phyloP scores from a whole-genome alignment of 2,113 vertebrate genomes.

The Ancistrus triradiatus region DNA sequence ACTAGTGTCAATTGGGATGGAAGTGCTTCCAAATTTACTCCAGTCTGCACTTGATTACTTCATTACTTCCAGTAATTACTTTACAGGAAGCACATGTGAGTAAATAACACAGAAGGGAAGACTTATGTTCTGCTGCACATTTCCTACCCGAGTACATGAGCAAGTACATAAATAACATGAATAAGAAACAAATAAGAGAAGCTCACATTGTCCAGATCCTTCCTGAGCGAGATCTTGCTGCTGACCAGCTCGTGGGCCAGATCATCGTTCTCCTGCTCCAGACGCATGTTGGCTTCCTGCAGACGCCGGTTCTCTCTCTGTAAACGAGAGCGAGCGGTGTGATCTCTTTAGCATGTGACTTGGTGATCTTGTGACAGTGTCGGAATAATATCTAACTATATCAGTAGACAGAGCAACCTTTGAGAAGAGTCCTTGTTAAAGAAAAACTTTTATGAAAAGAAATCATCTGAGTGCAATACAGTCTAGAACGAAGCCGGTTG shows the following conservation, averaged over 20 bases:
- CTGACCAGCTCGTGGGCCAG: constrained; percentile 95
- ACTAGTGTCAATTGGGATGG: no score
- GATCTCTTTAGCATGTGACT: constrained; percentile 13
- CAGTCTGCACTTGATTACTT: neutral
- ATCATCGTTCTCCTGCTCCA: constrained; percentile 99
- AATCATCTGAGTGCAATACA: no score
- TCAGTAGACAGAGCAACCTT: constrained; percentile 36
- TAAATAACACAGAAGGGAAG: no score
- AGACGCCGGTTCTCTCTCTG: constrained; percentile 93
- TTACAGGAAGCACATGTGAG: neutral
- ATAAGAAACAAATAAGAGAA: neutral
- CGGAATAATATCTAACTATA: constrained; percentile 45
- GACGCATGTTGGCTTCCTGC: constrained; percentile 96
- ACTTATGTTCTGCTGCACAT: neutral
- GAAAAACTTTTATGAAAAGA: neutral
- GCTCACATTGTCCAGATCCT: constrained; percentile 95
- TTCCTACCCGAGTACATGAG: neutral
- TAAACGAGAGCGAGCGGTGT: constrained; percentile 12
- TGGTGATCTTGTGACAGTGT: constrained; percentile 30
- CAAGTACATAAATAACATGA: neutral
- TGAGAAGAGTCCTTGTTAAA: constrained; percentile 37
- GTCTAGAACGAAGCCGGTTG: no score
- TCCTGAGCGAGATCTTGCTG: constrained; percentile 96
- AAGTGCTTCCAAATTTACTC: no score
- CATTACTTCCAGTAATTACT: neutral